These are phyloP conservation scores for Pachyuromys duprasi DNA, from an alignment of 2,797 vertebrate genomes.

Conservation along the genomic window DNA sequence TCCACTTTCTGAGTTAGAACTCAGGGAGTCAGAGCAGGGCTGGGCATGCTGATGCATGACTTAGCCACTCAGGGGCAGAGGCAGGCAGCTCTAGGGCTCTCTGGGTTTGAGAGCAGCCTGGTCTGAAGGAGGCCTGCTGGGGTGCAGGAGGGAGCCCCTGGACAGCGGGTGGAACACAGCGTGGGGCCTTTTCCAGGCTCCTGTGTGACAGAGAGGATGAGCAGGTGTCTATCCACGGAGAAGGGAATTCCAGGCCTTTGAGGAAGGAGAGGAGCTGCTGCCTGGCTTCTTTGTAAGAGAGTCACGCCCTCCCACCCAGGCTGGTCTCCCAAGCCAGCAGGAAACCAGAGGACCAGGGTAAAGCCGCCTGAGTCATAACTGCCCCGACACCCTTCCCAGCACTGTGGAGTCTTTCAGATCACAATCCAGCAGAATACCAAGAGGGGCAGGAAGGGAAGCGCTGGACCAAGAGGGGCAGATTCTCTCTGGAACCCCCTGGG, in stretches of 20 bases:
- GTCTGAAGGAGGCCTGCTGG: neutral
- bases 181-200: neutral
- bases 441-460: neutral
- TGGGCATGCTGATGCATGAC: no score
- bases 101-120: neutral
- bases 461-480: neutral
- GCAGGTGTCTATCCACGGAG: conserved; percentile 17
- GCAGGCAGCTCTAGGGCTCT: neutral
- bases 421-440: neutral
- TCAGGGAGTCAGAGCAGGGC: neutral
- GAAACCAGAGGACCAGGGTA: neutral
- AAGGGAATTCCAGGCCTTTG: conserved; percentile 31
- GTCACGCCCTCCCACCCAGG: neutral
- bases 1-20: neutral
- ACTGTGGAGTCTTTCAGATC: neutral
- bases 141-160: neutral
- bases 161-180: neutral
- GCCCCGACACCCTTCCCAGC: neutral
- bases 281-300: neutral
- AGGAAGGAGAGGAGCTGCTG: neutral
- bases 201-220: neutral
- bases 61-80: neutral
- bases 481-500: conserved; percentile 11
- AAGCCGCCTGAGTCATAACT: neutral
- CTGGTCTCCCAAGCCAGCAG: neutral